These are phyloP conservation scores for Brachystomella parvula DNA, from an alignment of 1,140 invertebrate species.

Conservation along the genomic window DNA sequence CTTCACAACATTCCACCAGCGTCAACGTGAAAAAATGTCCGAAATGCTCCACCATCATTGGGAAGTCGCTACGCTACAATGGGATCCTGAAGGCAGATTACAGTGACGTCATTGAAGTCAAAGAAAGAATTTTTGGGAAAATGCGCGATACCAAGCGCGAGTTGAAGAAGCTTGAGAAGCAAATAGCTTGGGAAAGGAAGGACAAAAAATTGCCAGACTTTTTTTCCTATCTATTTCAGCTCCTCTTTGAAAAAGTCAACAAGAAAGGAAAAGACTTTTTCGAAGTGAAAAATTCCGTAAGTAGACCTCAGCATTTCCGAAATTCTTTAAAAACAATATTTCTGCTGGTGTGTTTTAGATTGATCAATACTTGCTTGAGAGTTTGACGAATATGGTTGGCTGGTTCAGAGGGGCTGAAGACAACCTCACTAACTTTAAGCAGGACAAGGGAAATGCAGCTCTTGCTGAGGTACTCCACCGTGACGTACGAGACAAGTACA, in stretches of 20 bases:
- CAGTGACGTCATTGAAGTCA: constrained; percentile 43
- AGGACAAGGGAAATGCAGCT: not conserved
- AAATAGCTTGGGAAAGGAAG: not conserved
- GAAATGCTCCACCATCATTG: constrained; percentile 45
- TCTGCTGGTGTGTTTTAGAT: not conserved
- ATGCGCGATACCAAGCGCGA: not conserved
- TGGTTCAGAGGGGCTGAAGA: not conserved
- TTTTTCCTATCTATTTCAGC: not conserved
- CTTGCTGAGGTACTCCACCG: not conserved
- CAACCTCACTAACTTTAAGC: not conserved
- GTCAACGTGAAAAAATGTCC: constrained; percentile 47
- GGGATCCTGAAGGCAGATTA: constrained; percentile 42
- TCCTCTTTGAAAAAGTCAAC: not conserved
- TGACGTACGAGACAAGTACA: not conserved
- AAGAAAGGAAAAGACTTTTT: not conserved
- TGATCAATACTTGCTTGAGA: not conserved
- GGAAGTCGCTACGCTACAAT: constrained; percentile 44
- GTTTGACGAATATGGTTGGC: not conserved
- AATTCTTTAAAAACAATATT: not conserved
- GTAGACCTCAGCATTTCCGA: not conserved
- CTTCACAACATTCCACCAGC: constrained; percentile 9
- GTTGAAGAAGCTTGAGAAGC: not conserved
- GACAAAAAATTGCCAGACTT: not conserved
- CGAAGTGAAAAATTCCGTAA: too few relatives aligned
- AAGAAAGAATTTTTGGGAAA: constrained; percentile 38